Evolutionary conservation across 2,888 invertebrate genomes (phyloP), one percentile per base, ranked within the genome.

Genomic region (Nephrocerus scutellatus): DNA sequence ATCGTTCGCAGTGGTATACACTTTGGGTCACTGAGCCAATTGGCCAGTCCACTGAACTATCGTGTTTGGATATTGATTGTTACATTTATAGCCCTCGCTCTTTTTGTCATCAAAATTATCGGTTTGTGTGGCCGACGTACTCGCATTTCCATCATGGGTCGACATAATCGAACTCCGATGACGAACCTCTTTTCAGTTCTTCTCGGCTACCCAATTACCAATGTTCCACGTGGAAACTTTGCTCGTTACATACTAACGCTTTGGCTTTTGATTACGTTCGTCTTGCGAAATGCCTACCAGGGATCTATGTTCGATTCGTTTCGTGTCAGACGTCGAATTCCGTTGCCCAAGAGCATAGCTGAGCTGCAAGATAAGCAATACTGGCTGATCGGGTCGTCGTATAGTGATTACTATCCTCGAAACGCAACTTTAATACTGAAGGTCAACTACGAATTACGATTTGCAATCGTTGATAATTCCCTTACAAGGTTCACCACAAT

Each of bases 271-370:
- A 39, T 51, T 3, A 53, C 57, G 1, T 34, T 63, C 3, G 50
- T 64, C 8, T 29, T 65, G 20, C 59, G 64, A 3, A 56, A 54
- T 24, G 60, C 61, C 19, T 65, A 64, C 33, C 63, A 64, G 44
- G 62, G 59, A 2, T 60, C 61, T n/a, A 26, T 62, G 19, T 62
- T 57, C 29, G 57, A 61, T 15, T 51, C 57, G 13, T 40, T 63
- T 34, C 58, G 62, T 6, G 38, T 46, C 15, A 47, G 49, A 1
- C 41, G 36, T 5, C 48, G 51, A 6, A 31, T 43, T 4, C 46
- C 43, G 3, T 18, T 56, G 39, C 62, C 63, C 4, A 6, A 16
- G 4, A 51, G 44, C 3, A 43, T 57, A 2, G 15, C 36, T 0
- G 56, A 54, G 0, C 38, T 63, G 3, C 34, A 51, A 7, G 18